Conservation (phyloP, 1,140 invertebrate genomes). For the Bacillus rossius region DNA sequence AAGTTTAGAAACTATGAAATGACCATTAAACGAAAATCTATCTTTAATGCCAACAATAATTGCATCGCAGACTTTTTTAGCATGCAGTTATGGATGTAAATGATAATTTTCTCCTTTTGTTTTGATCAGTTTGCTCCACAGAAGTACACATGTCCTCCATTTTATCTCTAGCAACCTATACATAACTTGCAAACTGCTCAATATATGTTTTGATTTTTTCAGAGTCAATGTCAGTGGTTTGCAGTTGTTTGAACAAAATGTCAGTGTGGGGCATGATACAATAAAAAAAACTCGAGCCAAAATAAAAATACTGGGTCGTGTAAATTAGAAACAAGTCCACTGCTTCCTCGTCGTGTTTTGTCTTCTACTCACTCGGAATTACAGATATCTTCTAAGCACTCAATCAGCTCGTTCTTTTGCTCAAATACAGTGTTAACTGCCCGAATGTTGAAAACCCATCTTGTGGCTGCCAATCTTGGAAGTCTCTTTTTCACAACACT, state of each 20-base stretch:
- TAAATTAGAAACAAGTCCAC: slow-evolving; percentile 11
- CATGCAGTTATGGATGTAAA: slow-evolving; percentile 14
- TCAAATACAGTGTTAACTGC: slow-evolving; percentile 16
- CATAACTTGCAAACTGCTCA: slow-evolving; percentile 18
- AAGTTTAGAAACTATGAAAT: slow-evolving; percentile 20
- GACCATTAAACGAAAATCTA: slow-evolving; percentile 19
- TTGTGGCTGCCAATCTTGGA: slow-evolving; percentile 12
- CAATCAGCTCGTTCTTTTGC: slow-evolving; percentile 15
- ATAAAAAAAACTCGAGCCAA: slow-evolving; percentile 23
- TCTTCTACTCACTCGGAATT: slow-evolving; percentile 5
- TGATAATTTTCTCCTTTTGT: slow-evolving; percentile 15
- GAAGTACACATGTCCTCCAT: neutral
- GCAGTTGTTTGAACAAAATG: slow-evolving; percentile 23
- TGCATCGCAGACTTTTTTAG: slow-evolving; percentile 22
- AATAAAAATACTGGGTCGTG: slow-evolving; percentile 21
- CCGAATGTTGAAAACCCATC: slow-evolving; percentile 18
- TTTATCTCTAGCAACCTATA: neutral
- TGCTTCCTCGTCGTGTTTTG: slow-evolving; percentile 12
- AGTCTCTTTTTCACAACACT: slow-evolving; percentile 8
- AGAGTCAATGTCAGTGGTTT: slow-evolving; percentile 15
- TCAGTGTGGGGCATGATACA: slow-evolving; percentile 23
- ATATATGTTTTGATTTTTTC: slow-evolving; percentile 18
- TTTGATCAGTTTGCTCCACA: neutral
- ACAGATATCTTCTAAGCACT: slow-evolving; percentile 16
- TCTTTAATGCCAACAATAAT: slow-evolving; percentile 19